Percentiles rank a stretch among this genome's conserved stretches.
Evolutionary conservation across 2,797 vertebrate genomes (phyloP).

Genomic region (Morus bassanus): DNA sequence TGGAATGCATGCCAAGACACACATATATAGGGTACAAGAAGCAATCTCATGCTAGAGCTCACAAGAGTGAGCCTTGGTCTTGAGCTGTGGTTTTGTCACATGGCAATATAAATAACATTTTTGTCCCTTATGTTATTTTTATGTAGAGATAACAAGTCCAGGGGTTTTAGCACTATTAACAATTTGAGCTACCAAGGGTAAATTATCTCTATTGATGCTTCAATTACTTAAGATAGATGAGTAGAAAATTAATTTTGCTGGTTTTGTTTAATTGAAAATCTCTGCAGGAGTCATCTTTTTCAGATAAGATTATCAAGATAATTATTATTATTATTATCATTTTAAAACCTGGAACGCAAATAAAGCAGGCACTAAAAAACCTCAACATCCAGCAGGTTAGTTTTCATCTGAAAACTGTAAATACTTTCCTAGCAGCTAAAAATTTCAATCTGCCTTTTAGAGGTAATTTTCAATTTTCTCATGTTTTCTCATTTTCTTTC

Average conservation of each 20-base stretch:
- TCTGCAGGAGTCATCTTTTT: background rate
- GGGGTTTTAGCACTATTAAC: background rate
- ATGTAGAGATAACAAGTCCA: background rate
- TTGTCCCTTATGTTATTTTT: background rate
- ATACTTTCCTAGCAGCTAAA: background rate
- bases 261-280: background rate
- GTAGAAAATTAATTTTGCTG: background rate
- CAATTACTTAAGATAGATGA: background rate
- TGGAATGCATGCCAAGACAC: background rate
- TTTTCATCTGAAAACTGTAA: background rate
- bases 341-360: background rate
- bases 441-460: background rate
- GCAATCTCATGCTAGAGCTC: background rate
- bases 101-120: background rate
- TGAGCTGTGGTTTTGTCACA: background rate
- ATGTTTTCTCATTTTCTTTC: background rate
- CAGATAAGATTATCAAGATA: background rate
- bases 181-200: background rate
- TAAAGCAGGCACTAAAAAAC: background rate
- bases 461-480: background rate
- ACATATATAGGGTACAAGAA: background rate
- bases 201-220: background rate
- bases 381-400: background rate
- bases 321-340: background rate
- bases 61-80: background rate